Base-by-base conservation (phyloP, 2,113 vertebrate genomes). In the Rhinoderma darwinii region DNA sequence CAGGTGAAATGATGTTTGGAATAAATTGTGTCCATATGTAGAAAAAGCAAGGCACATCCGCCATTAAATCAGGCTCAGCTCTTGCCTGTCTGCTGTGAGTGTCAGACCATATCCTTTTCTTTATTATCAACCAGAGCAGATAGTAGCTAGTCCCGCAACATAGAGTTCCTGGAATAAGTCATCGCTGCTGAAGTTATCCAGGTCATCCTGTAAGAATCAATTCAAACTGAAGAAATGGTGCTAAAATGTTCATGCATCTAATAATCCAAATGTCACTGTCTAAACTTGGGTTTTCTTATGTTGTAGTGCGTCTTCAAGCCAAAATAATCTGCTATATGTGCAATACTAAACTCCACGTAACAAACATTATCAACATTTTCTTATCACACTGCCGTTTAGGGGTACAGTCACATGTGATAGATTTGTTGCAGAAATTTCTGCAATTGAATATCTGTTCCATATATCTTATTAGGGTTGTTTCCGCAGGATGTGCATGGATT, bases 41-140 rank as follows among this genome's bases (percentile, higher is more conserved):
- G 30, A 84, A 84, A 76, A 47, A 20, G 25, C 25, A 22, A 43
- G 5, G n/a, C 54, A 30, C 18, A 12, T 22, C 47, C 66, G n/a
- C 39, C 37, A 84, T 76, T 84, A 76, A 84, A 84, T 84, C 51
- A 59, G 37, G 17, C 10, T 76, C 37, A 0, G 35, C 59, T 56
- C 83, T 20, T 35, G 22, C 61, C 37, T 43, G 54, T 41, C 72
- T 32, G 72, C 54, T 81, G 37, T 44, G 37, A 43, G 18, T 61
- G 50, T 50, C 61, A 41, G 68, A 54, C 54, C 61, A 59, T n/a
- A 12, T 47, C 11, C 70, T 30, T 18, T 56, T 61, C 43, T 84
- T 76, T 30, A 76, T 84, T n/a, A 73, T 63, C 8, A 54, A 39
- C 27, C 43, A 39, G 18, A 43, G 50, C n/a, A 20, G 47, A 73